These are phyloP conservation scores for Ptilorrhoa leucosticta DNA, from an alignment of 2,113 vertebrate species.

Conservation along the genomic window DNA sequence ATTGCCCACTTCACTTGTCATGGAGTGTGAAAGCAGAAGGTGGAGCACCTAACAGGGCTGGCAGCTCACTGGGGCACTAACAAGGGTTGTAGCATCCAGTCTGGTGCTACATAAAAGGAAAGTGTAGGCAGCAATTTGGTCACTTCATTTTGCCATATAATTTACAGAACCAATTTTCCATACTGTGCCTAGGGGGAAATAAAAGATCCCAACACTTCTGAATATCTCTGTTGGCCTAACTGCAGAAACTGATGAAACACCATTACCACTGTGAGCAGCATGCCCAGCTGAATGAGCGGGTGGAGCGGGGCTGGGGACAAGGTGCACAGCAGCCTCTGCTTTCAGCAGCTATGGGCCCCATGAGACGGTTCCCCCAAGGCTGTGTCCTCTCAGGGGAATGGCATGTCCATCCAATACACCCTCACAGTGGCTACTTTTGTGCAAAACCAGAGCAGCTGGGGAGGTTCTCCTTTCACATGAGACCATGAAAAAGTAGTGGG, in stretches of 20 bases:
- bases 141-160: neutral
- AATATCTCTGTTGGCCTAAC: neutral
- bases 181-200: neutral
- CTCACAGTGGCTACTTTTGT: neutral
- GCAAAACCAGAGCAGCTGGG: rapidly evolving
- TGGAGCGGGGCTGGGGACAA: rapidly evolving
- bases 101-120: neutral
- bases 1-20: neutral
- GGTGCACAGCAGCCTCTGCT: neutral
- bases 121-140: neutral
- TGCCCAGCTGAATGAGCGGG: rapidly evolving
- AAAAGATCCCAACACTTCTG: neutral
- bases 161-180: neutral
- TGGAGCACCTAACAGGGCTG: neutral
- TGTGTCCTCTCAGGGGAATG: rapidly evolving
- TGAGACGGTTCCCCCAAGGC: neutral
- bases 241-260: neutral
- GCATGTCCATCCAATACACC: rapidly evolving
- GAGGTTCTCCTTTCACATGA: rapidly evolving
- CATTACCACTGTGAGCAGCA: rapidly evolving
- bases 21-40: neutral
- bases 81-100: neutral
- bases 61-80: neutral
- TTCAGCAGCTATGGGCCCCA: rapidly evolving
- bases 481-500: neutral